phyloP scores from a whole-genome alignment of 2,113 vertebrate genomes.

The Typhlomys cinereus region DNA sequence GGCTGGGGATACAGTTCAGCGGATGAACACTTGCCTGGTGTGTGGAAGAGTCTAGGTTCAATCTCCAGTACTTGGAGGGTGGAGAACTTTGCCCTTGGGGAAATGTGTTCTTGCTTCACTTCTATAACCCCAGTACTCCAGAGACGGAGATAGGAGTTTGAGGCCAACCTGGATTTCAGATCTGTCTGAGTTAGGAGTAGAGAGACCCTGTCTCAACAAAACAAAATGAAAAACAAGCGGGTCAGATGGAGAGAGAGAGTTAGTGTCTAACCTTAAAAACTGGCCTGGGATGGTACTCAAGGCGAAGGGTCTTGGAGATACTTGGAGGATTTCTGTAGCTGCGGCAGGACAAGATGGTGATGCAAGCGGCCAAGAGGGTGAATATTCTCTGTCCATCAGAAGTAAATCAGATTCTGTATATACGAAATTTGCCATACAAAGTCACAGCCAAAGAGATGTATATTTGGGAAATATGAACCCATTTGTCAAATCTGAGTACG shows the following conservation, averaged over 20 bases:
- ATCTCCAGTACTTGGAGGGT: no score
- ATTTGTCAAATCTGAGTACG: slow-evolving; percentile 73
- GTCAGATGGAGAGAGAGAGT: background rate
- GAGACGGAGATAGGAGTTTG: background rate
- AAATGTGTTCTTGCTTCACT: background rate
- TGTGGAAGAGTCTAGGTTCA: no score
- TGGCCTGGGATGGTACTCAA: no score
- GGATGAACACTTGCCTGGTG: background rate
- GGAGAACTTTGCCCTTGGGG: background rate
- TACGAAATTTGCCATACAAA: no score
- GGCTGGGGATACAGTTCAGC: background rate
- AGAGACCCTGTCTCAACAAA: background rate
- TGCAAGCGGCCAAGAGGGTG: no score
- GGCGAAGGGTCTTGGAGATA: no score
- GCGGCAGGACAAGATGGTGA: no score
- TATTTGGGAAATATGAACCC: no score
- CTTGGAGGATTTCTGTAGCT: no score
- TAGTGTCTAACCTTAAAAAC: background rate
- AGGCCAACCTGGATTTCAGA: background rate
- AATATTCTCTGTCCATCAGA: no score
- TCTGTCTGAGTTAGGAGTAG: background rate
- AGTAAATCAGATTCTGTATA: no score
- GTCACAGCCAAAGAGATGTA: no score
- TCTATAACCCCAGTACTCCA: background rate
- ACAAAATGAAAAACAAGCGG: background rate